Evolutionary conservation across 1,140 invertebrate species (phyloP).

Genomic region (Cyrtorhinus lividipennis): DNA sequence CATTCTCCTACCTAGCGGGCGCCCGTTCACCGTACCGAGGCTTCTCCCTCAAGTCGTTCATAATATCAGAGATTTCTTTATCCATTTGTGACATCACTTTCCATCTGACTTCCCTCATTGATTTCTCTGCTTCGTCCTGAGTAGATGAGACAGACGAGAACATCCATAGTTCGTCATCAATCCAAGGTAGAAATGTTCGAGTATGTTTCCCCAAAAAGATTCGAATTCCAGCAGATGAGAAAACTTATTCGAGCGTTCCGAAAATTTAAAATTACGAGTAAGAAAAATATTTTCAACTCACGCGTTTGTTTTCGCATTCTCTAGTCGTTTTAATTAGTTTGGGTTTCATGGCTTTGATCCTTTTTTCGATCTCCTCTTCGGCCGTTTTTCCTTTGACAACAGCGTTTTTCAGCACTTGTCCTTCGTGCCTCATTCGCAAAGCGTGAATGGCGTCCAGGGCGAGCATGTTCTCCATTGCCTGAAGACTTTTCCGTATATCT

Average conservation of each 20-base stretch:
- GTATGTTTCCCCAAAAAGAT: no score
- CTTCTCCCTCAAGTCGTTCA: not conserved
- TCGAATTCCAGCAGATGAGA: no score
- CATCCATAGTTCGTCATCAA: no score
- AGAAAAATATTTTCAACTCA: not conserved
- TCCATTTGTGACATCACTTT: not conserved
- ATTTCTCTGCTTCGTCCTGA: not conserved
- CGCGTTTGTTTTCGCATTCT: not conserved
- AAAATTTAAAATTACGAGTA: no score
- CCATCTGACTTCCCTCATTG: not conserved
- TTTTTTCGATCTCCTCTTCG: not conserved
- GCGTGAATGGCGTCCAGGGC: not conserved
- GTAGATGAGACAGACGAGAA: no score
- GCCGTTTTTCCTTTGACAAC: conserved; percentile 1
- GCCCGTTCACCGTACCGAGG: not conserved
- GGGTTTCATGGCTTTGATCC: not conserved
- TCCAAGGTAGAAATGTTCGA: no score
- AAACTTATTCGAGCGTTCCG: no score
- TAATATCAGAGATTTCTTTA: not conserved
- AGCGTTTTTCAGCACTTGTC: not conserved
- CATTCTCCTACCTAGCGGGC: not conserved
- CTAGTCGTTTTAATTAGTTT: not conserved
- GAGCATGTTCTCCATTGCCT: not conserved
- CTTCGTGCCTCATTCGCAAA: not conserved
- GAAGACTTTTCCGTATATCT: not conserved